Percentiles rank a stretch among this genome's conserved stretches.
Evolutionary conservation across 2,888 invertebrate genomes (phyloP).

Genomic region (Antheraea yamamai): DNA sequence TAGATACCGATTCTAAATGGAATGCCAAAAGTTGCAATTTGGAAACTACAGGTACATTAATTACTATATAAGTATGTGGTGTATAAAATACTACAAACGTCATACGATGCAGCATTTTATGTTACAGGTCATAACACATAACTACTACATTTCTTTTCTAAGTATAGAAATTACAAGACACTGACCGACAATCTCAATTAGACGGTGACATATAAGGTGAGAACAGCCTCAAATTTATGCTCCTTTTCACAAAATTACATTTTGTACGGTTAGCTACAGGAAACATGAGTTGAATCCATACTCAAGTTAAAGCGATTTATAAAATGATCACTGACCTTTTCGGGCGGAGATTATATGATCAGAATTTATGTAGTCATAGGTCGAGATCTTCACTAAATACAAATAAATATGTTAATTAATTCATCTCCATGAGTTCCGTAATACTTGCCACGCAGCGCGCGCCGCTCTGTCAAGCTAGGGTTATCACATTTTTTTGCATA

Average conservation of each 20-base stretch:
- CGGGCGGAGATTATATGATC: background rate
- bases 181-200: background rate
- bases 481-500: background rate
- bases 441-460: slow-evolving; percentile 22
- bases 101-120: too few relatives aligned
- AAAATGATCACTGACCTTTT: slow-evolving; percentile 19
- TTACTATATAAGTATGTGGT: background rate
- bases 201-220: background rate
- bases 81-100: background rate
- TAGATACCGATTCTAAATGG: background rate
- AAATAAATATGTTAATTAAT: slow-evolving; percentile 39
- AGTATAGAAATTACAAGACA: background rate
- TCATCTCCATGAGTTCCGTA: slow-evolving; percentile 28
- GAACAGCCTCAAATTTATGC: background rate
- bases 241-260: background rate
- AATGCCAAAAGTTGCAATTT: background rate
- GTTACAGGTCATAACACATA: too few relatives aligned
- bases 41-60: background rate
- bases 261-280: background rate
- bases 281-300: background rate
- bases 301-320: slow-evolving; percentile 8
- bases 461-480: slow-evolving; percentile 23
- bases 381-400: slow-evolving; percentile 26
- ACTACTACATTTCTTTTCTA: background rate
- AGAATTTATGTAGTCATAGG: slow-evolving; percentile 21